Base-by-base conservation (phyloP, 2,113 vertebrate genomes). In the Bagarius yarrelli region DNA sequence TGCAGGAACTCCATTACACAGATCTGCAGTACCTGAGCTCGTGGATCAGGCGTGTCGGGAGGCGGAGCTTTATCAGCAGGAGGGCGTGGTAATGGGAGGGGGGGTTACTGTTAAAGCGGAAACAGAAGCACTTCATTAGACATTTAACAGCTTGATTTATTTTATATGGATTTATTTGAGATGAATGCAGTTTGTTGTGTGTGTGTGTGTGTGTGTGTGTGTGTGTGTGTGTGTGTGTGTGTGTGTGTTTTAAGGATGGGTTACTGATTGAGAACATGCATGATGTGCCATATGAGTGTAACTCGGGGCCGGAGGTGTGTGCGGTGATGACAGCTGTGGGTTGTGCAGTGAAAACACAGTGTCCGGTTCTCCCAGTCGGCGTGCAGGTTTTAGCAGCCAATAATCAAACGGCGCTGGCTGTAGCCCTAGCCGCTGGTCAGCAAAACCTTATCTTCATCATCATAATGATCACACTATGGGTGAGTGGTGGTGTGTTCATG, bases 231-330 rank as follows among this genome's bases (percentile, higher is more conserved):
- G 21, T 27, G 50, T 75, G 44, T 85, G 16, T 73, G 32, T 61
- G 25, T 19, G 23, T 73, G 14, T 80, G 11, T 70, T 2, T 80
- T 34, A 86, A 97, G 96, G 95, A 96, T 8, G 95, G 89, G 5
- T 5, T 95, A 81, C 91, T 96, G 5, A 85, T 97, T 52, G 95
- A 97, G 87, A 96, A 97, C 88, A 97, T 95, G 95, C 95, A 96
- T 6, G 94, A 96, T 18, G 83, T 95, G 78, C 95, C 95, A 0
- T 97, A 96, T 87, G 89, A 84, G 0, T 79, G 93, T 76, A 25
- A 83, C 1, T 86, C 91, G 14, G 95, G 95, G 16, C 93, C 94
- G 0, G 95, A 96, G 84, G 92, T 96, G n/a, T 92, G 87, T 0
- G 89, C 95, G 0, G 90, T 91, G 5, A 94, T 96, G 95, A 88